Conservation (phyloP, 2,113 vertebrate genomes). For the Anguilla rostrata region DNA sequence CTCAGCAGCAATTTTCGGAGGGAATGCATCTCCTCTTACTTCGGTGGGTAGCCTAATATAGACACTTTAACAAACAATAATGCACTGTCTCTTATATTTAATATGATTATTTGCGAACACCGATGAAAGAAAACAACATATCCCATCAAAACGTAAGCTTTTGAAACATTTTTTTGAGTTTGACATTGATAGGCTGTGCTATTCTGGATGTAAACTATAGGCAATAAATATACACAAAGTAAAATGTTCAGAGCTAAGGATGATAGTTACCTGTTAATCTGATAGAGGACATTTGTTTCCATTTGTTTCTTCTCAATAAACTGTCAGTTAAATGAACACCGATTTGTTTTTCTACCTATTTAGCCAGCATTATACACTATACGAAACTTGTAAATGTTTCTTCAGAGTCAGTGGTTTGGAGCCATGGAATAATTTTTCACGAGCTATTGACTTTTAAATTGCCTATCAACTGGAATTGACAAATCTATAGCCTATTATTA, state of each 20-base stretch:
- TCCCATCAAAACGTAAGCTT: background rate
- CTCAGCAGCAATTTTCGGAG: conserved; percentile 35
- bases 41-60: conserved; percentile 17
- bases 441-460: background rate
- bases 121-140: background rate
- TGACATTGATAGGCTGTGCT: too few species aligned
- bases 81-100: background rate
- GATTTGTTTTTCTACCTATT: background rate
- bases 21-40: conserved; percentile 21
- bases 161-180: background rate
- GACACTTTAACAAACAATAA: background rate
- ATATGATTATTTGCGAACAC: background rate
- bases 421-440: background rate
- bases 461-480: background rate
- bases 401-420: background rate
- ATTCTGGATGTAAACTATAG: too few species aligned
- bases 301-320: too few species aligned
- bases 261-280: too few species aligned
- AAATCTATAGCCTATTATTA: background rate
- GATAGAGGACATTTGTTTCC: too few species aligned
- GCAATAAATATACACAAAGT: too few species aligned
- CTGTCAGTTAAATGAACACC: too few species aligned
- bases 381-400: background rate
- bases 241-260: too few species aligned
- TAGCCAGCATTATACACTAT: background rate